A percentile compares a stretch with the other conserved stretches of the same genome.
Evolutionary conservation across 2,888 invertebrate species (phyloP).

Genomic region (Morpho deidamia): DNA sequence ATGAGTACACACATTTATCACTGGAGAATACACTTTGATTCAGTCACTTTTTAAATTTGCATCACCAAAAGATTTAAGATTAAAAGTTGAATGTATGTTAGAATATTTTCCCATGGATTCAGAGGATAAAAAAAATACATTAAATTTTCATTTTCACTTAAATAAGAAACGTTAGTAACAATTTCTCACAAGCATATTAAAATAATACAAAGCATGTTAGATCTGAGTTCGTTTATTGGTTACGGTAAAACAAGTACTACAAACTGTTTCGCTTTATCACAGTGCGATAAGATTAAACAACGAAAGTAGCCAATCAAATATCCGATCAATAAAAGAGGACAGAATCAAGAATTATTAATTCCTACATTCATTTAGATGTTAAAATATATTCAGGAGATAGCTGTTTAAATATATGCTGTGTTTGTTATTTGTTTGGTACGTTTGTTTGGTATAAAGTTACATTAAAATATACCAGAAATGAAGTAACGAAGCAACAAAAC

Average conservation of each 20-base stretch:
- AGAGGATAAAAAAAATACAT: neutral
- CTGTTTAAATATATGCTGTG: too few species aligned
- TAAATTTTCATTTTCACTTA: neutral
- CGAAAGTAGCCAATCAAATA: slow-evolving; percentile 45
- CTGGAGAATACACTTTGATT: slow-evolving; percentile 18
- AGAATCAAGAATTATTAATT: neutral
- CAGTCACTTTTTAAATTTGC: slow-evolving; percentile 37
- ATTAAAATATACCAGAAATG: too few species aligned
- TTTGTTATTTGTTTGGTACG: too few species aligned
- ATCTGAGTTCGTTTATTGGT: slow-evolving; percentile 38
- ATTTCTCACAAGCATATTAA: slow-evolving; percentile 1
- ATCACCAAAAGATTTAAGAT: neutral
- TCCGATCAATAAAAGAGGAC: slow-evolving; percentile 19
- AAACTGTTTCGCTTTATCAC: slow-evolving; percentile 56
- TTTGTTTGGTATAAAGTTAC: too few species aligned
- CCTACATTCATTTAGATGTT: too few species aligned
- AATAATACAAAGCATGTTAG: slow-evolving; percentile 10
- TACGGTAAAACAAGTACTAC: slow-evolving; percentile 36
- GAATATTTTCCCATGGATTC: slow-evolving; percentile 33
- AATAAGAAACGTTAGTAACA: neutral
- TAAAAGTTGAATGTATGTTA: slow-evolving; percentile 29
- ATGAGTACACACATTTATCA: too few species aligned
- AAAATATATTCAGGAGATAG: too few species aligned
- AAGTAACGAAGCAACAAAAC: neutral
- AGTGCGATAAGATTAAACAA: slow-evolving; percentile 60